Conservation (phyloP, 2,113 vertebrate genomes). For the Antechinus stuartii region DNA sequence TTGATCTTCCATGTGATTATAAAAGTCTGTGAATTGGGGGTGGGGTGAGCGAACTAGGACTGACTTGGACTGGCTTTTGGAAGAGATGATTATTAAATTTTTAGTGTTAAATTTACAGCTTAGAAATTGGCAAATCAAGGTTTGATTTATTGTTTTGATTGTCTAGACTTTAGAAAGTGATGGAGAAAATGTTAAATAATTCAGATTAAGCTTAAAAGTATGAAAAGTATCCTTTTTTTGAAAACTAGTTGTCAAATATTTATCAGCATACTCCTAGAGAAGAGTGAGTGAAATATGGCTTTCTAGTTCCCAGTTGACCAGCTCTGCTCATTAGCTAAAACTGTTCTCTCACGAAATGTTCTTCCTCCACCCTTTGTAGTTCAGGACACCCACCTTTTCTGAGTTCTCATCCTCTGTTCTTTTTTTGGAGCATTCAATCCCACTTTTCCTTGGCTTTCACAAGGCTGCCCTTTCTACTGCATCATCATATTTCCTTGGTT, state of each 20-base stretch:
- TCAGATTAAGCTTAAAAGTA: neutral
- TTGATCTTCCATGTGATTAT: neutral
- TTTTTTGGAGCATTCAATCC: neutral
- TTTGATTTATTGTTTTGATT: neutral
- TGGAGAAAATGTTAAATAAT: neutral
- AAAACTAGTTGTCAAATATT: neutral
- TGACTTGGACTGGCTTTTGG: neutral
- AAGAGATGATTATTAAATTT: neutral
- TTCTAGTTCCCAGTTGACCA: neutral
- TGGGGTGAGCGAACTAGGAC: neutral
- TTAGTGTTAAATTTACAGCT: neutral
- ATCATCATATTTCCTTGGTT: neutral
- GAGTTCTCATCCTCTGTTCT: neutral
- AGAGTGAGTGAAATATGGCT: neutral
- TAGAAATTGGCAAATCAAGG: neutral
- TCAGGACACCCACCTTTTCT: neutral
- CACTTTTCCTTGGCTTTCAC: neutral
- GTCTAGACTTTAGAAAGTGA: neutral
- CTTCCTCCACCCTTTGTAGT: neutral
- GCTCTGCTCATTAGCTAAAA: neutral
- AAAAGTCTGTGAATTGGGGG: neutral
- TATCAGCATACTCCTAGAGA: neutral
- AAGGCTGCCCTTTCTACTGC: neutral
- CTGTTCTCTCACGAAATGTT: neutral
- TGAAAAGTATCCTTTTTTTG: neutral